These are phyloP conservation scores for Ellobius talpinus DNA, from an alignment of 2,113 vertebrate genomes.

Conservation along the genomic window DNA sequence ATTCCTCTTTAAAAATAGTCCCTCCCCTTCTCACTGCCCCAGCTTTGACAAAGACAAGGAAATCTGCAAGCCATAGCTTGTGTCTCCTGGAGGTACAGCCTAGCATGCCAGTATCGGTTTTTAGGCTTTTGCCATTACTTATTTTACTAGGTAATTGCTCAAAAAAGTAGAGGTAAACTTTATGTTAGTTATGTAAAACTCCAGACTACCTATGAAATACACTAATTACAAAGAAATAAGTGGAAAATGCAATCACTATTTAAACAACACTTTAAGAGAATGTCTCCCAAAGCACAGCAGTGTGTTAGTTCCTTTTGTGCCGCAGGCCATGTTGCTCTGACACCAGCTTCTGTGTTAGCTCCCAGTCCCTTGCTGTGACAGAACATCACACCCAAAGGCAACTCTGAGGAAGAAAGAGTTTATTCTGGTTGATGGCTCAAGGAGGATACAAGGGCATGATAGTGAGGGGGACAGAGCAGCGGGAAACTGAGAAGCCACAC, in stretches of 20 bases:
- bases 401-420: not conserved
- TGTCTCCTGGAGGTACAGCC: not conserved
- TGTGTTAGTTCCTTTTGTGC: not conserved
- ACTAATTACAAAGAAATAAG: not conserved
- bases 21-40: not conserved
- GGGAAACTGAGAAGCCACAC: not conserved
- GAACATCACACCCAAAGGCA: not conserved
- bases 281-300: not conserved
- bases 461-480: not conserved
- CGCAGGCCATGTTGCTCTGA: not conserved
- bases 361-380: not conserved
- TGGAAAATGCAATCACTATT: not conserved
- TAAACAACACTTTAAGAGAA: not conserved
- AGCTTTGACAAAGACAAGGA: not conserved
- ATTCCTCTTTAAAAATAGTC: not conserved
- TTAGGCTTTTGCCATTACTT: not conserved
- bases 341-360: not conserved
- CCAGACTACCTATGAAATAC: not conserved
- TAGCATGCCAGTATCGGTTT: not conserved
- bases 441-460: not conserved
- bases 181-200: not conserved
- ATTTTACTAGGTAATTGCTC: not conserved
- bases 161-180: not conserved
- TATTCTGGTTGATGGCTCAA: not conserved
- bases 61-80: not conserved